phyloP scores from a whole-genome alignment of 2,888 invertebrate genomes.

The Zele albiditarsus region DNA sequence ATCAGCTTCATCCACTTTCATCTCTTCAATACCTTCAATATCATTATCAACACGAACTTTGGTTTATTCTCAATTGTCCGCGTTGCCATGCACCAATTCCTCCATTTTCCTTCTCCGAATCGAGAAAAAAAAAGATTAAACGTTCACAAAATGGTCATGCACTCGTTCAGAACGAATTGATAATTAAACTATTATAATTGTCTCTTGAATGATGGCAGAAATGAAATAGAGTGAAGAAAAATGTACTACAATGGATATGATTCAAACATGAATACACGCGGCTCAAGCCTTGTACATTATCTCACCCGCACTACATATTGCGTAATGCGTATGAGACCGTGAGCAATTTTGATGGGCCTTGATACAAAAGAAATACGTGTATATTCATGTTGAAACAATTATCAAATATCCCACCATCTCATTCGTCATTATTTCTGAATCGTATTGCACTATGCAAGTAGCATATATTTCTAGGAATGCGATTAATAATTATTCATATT shows the following conservation, averaged over 20 bases:
- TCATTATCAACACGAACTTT: conserved; percentile 16
- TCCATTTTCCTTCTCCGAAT: neutral
- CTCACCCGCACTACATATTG: neutral
- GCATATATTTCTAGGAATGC: neutral
- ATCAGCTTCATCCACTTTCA: conserved; percentile 58
- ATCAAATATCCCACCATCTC: neutral
- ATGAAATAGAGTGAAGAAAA: neutral
- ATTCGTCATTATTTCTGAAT: neutral
- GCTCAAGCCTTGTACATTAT: neutral
- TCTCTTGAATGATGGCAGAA: neutral
- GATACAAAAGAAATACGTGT: neutral
- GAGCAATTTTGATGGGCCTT: neutral
- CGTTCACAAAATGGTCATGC: too few species aligned
- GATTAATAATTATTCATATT: neutral
- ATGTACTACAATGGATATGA: neutral
- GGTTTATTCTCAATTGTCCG: conserved; percentile 1
- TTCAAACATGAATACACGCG: conserved; percentile 15
- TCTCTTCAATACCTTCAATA: conserved; percentile 27
- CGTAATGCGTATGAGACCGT: conserved; percentile 4
- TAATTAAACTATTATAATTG: neutral
- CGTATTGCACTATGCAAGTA: neutral
- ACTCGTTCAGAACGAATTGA: too few species aligned
- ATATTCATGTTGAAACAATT: neutral
- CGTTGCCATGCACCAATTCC: neutral
- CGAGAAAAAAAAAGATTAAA: too few species aligned